Evolutionary conservation across 2,888 invertebrate genomes (phyloP), one percentile per base, ranked within the genome.

Genomic region (Drosophila nr. medialis): DNA sequence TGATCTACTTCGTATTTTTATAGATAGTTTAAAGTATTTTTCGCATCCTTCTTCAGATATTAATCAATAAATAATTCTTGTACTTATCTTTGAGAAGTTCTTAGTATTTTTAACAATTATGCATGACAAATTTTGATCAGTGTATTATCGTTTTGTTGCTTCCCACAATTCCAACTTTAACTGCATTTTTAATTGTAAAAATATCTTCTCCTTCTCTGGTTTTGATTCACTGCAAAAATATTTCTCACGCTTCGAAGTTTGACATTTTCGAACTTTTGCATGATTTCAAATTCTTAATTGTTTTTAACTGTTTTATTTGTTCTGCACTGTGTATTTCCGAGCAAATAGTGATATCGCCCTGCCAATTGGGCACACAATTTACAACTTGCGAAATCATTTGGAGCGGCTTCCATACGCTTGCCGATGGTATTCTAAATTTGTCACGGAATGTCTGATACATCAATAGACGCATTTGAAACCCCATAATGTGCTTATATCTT

Each of bases 221-320:
- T 89, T 88, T 86, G 85, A 86, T 86, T 88, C 81, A 86, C 76
- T 84, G 83, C 81, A 89, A 77, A 90, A 87, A 87, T 82, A 85
- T 90, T 92, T 92, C 93, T 92, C 92, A 92, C 92, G 92, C 92
- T 92, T 87, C 79, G 86, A 78, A 92, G 87, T 89, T 90, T 92
- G 93, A 92, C 92, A 92, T 91, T 89, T 90, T 88, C 92, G 92
- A 92, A 92, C 92, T 91, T 92, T 92, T 92, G 93, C 92, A 92
- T 92, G 92, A 92, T 92, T 92, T 92, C 81, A 70, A 83, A 88
- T 21, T 83, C 83, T 89, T 91, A 90, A 90, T 91, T 90, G 89
- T 84, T 91, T 70, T 90, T 86, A 89, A 90, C 90, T 90, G 81
- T 86, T 83, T 83, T 75, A 80, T 80, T 83, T 73, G 59, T 64